These are phyloP conservation scores for Geophilus truncorum DNA, from an alignment of 2,888 invertebrate species.

Conservation along the genomic window DNA sequence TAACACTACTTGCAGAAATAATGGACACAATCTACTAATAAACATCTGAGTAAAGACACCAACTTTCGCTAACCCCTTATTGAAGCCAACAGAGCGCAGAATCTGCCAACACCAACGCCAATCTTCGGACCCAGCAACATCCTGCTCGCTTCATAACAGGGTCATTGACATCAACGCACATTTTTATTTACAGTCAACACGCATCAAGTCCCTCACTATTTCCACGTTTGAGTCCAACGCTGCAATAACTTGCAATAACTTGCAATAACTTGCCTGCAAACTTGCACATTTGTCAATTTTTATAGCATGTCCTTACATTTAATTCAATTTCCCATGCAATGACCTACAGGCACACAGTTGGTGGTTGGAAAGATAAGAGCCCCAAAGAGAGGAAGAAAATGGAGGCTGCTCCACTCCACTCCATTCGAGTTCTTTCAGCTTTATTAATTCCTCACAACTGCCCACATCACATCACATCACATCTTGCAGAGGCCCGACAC, in stretches of 20 bases:
- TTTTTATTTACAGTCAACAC: constrained; percentile 2
- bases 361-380: neutral
- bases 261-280: constrained; percentile 31
- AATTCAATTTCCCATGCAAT: constrained; percentile 32
- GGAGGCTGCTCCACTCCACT: neutral
- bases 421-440: constrained; percentile 16
- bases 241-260: constrained; percentile 25
- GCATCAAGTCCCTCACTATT: neutral
- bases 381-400: neutral
- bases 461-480: neutral
- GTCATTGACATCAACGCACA: neutral
- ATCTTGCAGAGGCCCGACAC: neutral
- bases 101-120: neutral
- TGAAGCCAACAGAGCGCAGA: neutral
- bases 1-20: too few species aligned
- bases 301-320: constrained; percentile 24
- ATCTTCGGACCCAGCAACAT: neutral
- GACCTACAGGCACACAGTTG: constrained; percentile 1
- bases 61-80: too few species aligned
- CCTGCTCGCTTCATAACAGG: neutral
- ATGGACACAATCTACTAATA: too few species aligned
- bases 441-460: neutral
- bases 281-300: constrained; percentile 32
- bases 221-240: neutral
- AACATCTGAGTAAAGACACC: too few species aligned